Evolutionary conservation across 2,113 vertebrate genomes (phyloP), one percentile per base, ranked within the genome.

Genomic region (Corythornis cristatus): DNA sequence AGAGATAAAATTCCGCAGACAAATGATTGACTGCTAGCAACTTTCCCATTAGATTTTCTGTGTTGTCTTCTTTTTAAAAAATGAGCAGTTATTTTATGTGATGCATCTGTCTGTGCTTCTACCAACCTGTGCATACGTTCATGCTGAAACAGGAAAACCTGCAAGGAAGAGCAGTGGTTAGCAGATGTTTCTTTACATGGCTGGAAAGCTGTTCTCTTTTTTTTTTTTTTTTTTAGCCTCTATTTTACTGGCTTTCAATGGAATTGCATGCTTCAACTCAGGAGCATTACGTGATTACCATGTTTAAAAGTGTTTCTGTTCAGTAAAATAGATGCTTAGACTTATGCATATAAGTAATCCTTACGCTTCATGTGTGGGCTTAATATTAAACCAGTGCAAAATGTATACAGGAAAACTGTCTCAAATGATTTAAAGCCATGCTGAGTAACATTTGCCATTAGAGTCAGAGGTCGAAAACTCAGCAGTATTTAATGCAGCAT

Each of bases 281-380:
- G 77, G 90, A 90, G 15, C 48, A n/a, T 86, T 58, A 33, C 9
- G 45, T 20, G 0, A 58, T 73, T 84, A 87, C 35, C 8, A 6
- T 31, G 26, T 40, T 88, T 82, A 42, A 84, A 88, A 57, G 8
- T 19, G 8, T 68, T 87, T 88, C 54, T 87, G 8, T 91, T 91
- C 3, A 51, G 10, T 66, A 40, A 82, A 82, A 88, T 8, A 46
- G 35, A n/a, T 31, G 31, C 46, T 77, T 89, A 60, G 23, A 42
- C 15, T 58, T 74, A 60, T 15, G 23, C 14, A 43, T 76, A 68
- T 75, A 87, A 60, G 61, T 72, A 85, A 54, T 50, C 12, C 29
- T 82, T 73, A 42, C 42, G 46, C n/a, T 89, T 68, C 57, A 8
- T 46, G 33, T 16, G 33, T 16, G 73, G 21, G 19, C 66, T 92